phyloP scores from a whole-genome alignment of 2,888 invertebrate genomes.

The Sialis fuliginosa region DNA sequence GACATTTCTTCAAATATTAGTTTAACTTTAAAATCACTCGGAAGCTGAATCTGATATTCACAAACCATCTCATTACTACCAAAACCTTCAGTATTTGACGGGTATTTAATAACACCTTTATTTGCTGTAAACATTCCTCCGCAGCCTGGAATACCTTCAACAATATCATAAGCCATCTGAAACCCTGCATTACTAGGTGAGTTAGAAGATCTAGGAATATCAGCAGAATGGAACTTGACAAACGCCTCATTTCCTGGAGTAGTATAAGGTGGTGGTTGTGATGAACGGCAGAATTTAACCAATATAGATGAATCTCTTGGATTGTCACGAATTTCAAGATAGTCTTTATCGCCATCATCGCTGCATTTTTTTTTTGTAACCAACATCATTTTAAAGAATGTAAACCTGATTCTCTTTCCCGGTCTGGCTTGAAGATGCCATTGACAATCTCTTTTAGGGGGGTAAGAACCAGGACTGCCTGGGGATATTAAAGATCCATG shows the following conservation, averaged over 20 bases:
- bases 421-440: conserved; percentile 53
- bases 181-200: conserved; percentile 40
- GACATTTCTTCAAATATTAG: conserved; percentile 46
- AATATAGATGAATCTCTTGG: background rate
- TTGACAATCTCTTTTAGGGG: conserved; percentile 63
- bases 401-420: conserved; percentile 62
- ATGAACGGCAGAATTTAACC: conserved; percentile 55
- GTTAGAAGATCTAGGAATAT: conserved; percentile 37
- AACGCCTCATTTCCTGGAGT: conserved; percentile 43
- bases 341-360: conserved; percentile 45
- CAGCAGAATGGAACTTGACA: conserved; percentile 75
- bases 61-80: conserved; percentile 46
- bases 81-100: conserved; percentile 29
- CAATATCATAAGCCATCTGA: conserved; percentile 56
- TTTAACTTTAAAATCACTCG: conserved; percentile 39
- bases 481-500: conserved; percentile 71
- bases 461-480: conserved; percentile 77
- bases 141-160: conserved; percentile 63
- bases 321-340: background rate
- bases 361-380: conserved; percentile 43
- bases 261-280: conserved; percentile 51
- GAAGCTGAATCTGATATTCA: conserved; percentile 61
- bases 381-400: conserved; percentile 60
- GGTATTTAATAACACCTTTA: conserved; percentile 46
- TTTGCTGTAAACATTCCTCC: conserved; percentile 53